Conservation (phyloP, 2,888 invertebrate genomes). For the Tineola bisselliella region DNA sequence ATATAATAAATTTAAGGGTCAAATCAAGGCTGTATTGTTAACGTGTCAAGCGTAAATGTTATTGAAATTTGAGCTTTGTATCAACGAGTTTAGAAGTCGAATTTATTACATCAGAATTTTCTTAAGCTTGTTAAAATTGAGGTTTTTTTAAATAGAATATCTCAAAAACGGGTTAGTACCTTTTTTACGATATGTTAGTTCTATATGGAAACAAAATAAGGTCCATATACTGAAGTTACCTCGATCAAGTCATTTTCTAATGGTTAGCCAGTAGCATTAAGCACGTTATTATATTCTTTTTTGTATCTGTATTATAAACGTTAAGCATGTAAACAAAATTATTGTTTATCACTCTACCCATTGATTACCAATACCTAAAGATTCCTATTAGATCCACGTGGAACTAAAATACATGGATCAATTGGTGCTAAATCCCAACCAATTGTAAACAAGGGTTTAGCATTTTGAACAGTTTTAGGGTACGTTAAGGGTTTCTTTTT, state of each 20-base stretch:
- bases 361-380: no score
- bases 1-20: slow-evolving; percentile 57
- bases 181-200: not conserved
- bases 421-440: not conserved
- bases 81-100: not conserved
- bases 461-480: not conserved
- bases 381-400: not conserved
- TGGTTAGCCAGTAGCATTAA: no score
- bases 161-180: slow-evolving; percentile 42
- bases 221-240: no score
- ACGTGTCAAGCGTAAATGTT: slow-evolving; percentile 22
- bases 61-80: not conserved
- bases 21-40: slow-evolving; percentile 64
- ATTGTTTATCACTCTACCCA: no score
- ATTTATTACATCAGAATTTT: not conserved
- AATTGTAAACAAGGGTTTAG: slow-evolving; percentile 30
- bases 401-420: not conserved
- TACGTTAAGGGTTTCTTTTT: not conserved
- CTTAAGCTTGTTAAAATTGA: not conserved
- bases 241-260: no score
- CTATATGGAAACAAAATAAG: no score
- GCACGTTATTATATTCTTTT: no score
- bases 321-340: no score
- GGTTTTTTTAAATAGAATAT: slow-evolving; percentile 56
- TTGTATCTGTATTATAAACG: no score